Base-by-base conservation (phyloP, 2,113 vertebrate species). In the Xenopus borealis region DNA sequence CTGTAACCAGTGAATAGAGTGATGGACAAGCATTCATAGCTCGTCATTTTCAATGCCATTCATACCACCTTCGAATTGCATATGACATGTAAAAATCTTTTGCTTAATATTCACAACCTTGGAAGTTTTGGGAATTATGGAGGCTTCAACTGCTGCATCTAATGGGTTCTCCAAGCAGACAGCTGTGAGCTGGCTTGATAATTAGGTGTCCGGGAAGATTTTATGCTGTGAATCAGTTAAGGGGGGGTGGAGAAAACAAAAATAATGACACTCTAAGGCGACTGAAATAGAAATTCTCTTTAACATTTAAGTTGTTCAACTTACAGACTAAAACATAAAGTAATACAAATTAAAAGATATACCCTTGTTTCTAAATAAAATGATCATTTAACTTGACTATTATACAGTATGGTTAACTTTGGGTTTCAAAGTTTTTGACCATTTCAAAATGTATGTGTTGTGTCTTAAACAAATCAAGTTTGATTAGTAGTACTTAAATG, bases 11-110 rank as follows among this genome's bases (percentile, higher is more conserved):
- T 95, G 95, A 97, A 95, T 94, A 91, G 92, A 85, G 88, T 98
- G 97, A 99, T 95, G 93, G 97, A 99, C 96, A 98, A 95, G 96
- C 96, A 94, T 96, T 98, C 94, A 98, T 91, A 62, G 80, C 91
- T 91, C 91, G 89, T 94, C 94, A 94, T 94, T 94, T 94, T 91
- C 82, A 90, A 90, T 93, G 93, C 94, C 95, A 95, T 96, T 98
- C 96, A 95, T 91, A 90, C 88, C 87, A 89, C 88, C 92, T 89
- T 83, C 86, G 87, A 93, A 92, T 91, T 91, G 91, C 89, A 92
- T 92, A 93, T 93, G 89, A 96, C 94, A 96, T 96, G 94, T 94
- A 95, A 96, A 95, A 96, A 95, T 95, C 94, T 94, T 94, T 95
- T 96, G 33, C 95, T 98, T 94, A 95, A 96, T 98, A 97, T 97